phyloP scores from a whole-genome alignment of 2,797 vertebrate genomes.

The Diplodus sargus region DNA sequence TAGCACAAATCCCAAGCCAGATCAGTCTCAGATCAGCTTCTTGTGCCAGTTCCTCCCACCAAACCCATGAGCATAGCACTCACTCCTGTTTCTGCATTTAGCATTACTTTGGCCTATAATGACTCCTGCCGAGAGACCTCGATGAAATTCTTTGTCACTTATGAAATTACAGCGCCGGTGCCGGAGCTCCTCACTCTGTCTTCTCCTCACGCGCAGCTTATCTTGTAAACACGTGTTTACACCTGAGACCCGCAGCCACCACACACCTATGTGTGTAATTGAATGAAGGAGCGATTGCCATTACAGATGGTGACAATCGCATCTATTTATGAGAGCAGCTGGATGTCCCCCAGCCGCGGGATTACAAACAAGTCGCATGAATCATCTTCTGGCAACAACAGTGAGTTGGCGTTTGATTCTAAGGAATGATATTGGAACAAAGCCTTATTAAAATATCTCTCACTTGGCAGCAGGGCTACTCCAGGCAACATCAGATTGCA shows the following conservation, averaged over 20 bases:
- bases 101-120: constrained; percentile 43
- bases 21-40: constrained; percentile 31
- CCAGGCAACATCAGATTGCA: constrained; percentile 18
- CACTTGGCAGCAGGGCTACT: constrained; percentile 36
- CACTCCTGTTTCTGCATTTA: constrained; percentile 57
- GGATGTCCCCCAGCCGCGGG: constrained; percentile 42
- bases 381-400: constrained; percentile 46
- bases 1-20: constrained; percentile 24
- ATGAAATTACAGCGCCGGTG: constrained; percentile 21
- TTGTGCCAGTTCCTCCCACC: constrained; percentile 44
- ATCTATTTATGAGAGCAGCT: constrained; percentile 58
- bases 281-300: constrained; percentile 42
- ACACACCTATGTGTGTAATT: constrained; percentile 39
- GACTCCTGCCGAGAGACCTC: constrained; percentile 47
- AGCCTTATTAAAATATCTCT: constrained; percentile 39
- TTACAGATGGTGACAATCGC: constrained; percentile 53
- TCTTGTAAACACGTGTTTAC: constrained; percentile 36
- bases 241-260: constrained; percentile 37
- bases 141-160: constrained; percentile 36
- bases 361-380: constrained; percentile 50
- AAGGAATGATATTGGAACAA: constrained; percentile 39
- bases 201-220: constrained; percentile 1
- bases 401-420: constrained; percentile 42
- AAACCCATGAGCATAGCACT: constrained; percentile 43
- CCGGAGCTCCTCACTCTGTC: background rate